A percentile compares a stretch with the other conserved stretches of the same genome.
These are phyloP conservation scores for Cepphus grylle DNA, from an alignment of 2,113 vertebrate species.

Conservation along the genomic window DNA sequence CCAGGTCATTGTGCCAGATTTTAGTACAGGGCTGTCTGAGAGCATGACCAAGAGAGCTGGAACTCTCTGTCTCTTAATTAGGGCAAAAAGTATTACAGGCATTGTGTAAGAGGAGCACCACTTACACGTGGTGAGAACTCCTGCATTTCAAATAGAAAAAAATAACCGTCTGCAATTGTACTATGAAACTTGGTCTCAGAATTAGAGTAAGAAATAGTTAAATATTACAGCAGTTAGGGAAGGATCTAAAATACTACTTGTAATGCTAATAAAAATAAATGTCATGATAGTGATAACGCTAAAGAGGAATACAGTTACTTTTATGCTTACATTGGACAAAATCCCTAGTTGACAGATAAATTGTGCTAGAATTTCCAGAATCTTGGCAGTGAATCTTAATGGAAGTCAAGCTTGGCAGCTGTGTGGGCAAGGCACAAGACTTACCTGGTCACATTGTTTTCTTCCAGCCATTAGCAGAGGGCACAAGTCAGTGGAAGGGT, in stretches of 20 bases:
- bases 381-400: background rate
- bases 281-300: conserved; percentile 31
- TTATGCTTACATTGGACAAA: conserved; percentile 41
- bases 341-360: conserved; percentile 40
- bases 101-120: background rate
- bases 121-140: background rate
- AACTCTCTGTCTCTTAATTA: background rate
- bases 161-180: background rate
- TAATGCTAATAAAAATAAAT: conserved; percentile 47
- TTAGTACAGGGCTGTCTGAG: background rate
- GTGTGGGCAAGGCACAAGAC: background rate
- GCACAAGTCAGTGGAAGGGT: background rate
- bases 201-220: conserved; percentile 42
- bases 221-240: background rate
- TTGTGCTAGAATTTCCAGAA: conserved; percentile 50
- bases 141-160: background rate
- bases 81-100: background rate
- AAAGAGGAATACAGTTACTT: conserved; percentile 45
- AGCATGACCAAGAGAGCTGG: background rate
- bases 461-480: background rate
- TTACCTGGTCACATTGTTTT: background rate
- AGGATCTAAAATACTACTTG: background rate
- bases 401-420: background rate
- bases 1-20: background rate
- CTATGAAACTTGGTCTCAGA: background rate